A percentile compares a stretch with the other conserved stretches of the same genome.
phyloP scores from a whole-genome alignment of 2,888 invertebrate genomes.

The Drosophila nr. perissopoda region DNA sequence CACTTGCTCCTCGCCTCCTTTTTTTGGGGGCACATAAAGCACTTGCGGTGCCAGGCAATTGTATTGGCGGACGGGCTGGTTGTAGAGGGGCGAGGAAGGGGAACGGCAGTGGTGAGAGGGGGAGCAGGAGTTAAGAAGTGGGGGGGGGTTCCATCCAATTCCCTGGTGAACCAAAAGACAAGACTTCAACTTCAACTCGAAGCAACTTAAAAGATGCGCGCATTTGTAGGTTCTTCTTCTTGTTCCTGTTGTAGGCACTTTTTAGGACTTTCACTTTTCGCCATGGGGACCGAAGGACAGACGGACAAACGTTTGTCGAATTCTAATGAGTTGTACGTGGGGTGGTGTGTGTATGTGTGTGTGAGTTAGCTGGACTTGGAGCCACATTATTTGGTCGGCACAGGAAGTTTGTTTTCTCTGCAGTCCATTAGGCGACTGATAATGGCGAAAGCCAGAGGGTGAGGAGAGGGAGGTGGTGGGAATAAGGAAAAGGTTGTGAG shows the following conservation, averaged over 20 bases:
- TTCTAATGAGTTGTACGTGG: constrained; percentile 62
- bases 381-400: constrained; percentile 53
- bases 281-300: constrained; percentile 12
- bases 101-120: neutral
- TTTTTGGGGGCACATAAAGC: constrained; percentile 35
- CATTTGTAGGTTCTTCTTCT: constrained; percentile 52
- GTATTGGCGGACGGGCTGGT: constrained; percentile 20
- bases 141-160: neutral
- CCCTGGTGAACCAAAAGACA: constrained; percentile 20
- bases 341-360: neutral
- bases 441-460: constrained; percentile 14
- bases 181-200: constrained; percentile 12
- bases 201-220: constrained; percentile 43
- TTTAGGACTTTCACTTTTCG: constrained; percentile 70
- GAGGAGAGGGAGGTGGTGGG: neutral
- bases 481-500: neutral
- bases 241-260: constrained; percentile 51
- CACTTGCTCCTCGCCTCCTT: neutral
- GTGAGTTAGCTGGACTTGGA: constrained; percentile 5
- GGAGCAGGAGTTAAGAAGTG: neutral
- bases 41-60: constrained; percentile 65
- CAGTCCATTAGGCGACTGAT: constrained; percentile 68
- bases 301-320: constrained; percentile 35
- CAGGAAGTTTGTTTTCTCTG: constrained; percentile 58
- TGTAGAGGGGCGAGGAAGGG: neutral